Evolutionary conservation across 2,888 invertebrate species (phyloP).

Genomic region (Volucella inanis): DNA sequence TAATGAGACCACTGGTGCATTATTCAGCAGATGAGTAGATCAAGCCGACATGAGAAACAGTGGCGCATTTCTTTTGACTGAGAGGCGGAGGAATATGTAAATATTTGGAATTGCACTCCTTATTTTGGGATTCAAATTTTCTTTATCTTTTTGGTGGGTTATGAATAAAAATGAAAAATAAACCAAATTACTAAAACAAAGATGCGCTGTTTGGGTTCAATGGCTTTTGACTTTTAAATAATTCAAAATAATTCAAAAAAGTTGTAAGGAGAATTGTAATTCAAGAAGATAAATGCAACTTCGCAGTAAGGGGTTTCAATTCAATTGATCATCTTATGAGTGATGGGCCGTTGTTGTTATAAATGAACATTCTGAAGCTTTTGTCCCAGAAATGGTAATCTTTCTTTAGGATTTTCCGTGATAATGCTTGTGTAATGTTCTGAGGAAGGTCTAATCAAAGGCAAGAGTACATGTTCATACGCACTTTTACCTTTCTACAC

Average conservation of each 20-base stretch:
- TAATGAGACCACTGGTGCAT: slow-evolving; percentile 1
- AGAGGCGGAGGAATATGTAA: slow-evolving; percentile 39
- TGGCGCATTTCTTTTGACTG: not conserved
- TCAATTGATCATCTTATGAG: too few species aligned
- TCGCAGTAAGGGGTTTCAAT: too few species aligned
- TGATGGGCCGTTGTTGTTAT: too few species aligned
- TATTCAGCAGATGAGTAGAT: not conserved
- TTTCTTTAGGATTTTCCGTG: too few species aligned
- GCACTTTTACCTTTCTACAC: too few species aligned
- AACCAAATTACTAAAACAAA: slow-evolving; percentile 13
- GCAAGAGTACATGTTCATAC: too few species aligned
- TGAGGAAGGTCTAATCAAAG: too few species aligned
- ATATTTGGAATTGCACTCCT: slow-evolving; percentile 44
- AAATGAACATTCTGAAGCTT: too few species aligned
- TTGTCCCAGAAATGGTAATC: too few species aligned
- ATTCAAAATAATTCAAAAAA: not conserved
- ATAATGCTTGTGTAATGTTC: too few species aligned
- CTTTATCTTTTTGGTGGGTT: not conserved
- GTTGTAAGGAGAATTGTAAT: not conserved
- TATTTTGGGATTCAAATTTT: slow-evolving; percentile 4
- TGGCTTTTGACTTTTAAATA: slow-evolving; percentile 28
- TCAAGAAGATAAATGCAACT: slow-evolving; percentile 1
- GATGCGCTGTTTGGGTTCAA: slow-evolving; percentile 33
- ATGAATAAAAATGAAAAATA: slow-evolving; percentile 18
- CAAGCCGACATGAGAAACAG: not conserved